These are phyloP conservation scores for Parambassis ranga DNA, from an alignment of 2,797 vertebrate genomes.

Conservation along the genomic window DNA sequence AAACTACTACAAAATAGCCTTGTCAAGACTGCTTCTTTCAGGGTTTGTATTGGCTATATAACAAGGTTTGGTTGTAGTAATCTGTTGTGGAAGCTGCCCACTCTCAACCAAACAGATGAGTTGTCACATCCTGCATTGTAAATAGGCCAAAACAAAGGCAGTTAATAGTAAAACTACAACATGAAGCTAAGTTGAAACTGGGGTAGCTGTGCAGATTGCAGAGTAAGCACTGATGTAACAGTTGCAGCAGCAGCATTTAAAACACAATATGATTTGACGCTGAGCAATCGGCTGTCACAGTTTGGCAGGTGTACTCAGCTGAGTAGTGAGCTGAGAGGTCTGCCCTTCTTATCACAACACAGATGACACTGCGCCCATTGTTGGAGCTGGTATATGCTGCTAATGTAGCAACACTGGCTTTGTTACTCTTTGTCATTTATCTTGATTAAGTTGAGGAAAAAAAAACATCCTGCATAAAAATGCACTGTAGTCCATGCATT, in stretches of 20 bases:
- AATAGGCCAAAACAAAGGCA: background rate
- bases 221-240: slow-evolving; percentile 31
- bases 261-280: slow-evolving; percentile 33
- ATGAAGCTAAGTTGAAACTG: slow-evolving; percentile 1
- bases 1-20: background rate
- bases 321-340: slow-evolving; percentile 1
- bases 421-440: slow-evolving; percentile 14
- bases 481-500: slow-evolving; percentile 14
- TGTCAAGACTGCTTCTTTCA: background rate
- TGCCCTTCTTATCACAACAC: background rate
- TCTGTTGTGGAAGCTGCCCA: background rate
- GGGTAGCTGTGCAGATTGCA: slow-evolving; percentile 7
- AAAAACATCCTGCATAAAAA: slow-evolving; percentile 1
- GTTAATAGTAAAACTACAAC: background rate
- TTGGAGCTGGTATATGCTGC: background rate
- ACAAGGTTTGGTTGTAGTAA: background rate
- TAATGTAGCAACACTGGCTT: background rate
- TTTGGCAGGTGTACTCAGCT: slow-evolving; percentile 21
- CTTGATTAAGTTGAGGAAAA: slow-evolving; percentile 14
- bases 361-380: background rate
- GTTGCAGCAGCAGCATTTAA: slow-evolving; percentile 24
- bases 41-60: background rate
- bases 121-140: background rate
- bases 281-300: slow-evolving; percentile 15
- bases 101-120: background rate